A percentile compares a stretch with the other conserved stretches of the same genome.
Evolutionary conservation across 2,888 invertebrate species (phyloP).

Genomic region (Acleris holmiana): DNA sequence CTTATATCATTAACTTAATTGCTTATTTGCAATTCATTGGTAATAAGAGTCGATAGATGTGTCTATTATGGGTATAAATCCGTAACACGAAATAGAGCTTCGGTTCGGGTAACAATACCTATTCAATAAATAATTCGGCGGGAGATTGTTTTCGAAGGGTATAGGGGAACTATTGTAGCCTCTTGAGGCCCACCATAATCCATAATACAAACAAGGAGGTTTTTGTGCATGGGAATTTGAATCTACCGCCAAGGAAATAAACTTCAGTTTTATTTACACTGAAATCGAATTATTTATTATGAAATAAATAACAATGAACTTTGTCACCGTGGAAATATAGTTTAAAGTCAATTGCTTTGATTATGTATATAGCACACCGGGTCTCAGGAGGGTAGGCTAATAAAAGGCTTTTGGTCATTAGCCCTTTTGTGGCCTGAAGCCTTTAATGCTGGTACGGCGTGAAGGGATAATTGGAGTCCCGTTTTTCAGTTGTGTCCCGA

Average conservation of each 20-base stretch:
- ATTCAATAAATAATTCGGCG: slow-evolving; percentile 20
- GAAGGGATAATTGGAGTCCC: slow-evolving; percentile 18
- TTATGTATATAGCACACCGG: no score
- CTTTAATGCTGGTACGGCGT: neutral
- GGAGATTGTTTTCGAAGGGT: slow-evolving; percentile 19
- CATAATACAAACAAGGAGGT: no score
- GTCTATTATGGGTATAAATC: slow-evolving; percentile 28
- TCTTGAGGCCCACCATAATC: no score
- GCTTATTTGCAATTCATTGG: neutral
- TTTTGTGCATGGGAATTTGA: no score
- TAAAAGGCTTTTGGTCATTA: slow-evolving; percentile 23
- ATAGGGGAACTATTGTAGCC: slow-evolving; percentile 20
- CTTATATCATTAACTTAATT: neutral
- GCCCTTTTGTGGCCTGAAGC: slow-evolving; percentile 9
- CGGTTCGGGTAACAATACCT: slow-evolving; percentile 10
- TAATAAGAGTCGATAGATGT: neutral
- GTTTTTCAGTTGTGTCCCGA: no score
- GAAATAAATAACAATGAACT: no score
- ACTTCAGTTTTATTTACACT: no score
- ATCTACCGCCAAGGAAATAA: no score
- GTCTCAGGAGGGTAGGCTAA: no score
- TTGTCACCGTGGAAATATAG: no score
- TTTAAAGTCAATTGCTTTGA: no score
- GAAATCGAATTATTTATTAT: no score
- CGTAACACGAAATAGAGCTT: slow-evolving; percentile 11